phyloP scores from a whole-genome alignment of 2,113 vertebrate species.

The Calidris pygmaea region DNA sequence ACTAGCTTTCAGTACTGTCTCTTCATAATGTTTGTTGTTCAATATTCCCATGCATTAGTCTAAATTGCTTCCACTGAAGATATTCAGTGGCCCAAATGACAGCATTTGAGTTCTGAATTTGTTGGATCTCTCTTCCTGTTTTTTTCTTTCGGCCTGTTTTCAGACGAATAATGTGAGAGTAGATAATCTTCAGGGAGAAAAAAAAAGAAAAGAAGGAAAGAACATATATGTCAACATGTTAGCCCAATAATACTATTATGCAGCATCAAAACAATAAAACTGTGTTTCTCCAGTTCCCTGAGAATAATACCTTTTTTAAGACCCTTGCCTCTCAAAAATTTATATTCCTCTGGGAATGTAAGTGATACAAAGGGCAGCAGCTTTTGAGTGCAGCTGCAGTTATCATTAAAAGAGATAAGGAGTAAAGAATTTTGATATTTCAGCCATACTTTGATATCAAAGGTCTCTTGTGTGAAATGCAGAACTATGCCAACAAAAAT shows the following conservation, averaged over 20 bases:
- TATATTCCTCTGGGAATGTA: slow-evolving; percentile 32
- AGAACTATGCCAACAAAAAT: not conserved
- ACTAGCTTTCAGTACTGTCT: not conserved
- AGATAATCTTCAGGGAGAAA: not conserved
- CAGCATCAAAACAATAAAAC: not conserved
- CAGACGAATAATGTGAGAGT: not conserved
- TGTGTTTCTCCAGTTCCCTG: not conserved
- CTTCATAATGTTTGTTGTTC: not conserved
- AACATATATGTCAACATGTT: not conserved
- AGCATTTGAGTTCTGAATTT: not conserved
- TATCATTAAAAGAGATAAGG: not conserved
- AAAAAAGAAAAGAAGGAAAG: not conserved
- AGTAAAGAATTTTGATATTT: slow-evolving; percentile 36
- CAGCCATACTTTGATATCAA: not conserved
- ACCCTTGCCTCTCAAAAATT: not conserved
- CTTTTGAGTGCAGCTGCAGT: slow-evolving; percentile 21
- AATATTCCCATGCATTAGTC: not conserved
- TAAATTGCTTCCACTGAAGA: not conserved
- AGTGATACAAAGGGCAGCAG: not conserved
- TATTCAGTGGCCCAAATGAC: not conserved
- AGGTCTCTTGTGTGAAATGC: not conserved
- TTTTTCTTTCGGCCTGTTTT: not conserved
- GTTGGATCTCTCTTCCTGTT: not conserved
- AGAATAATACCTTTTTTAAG: not conserved
- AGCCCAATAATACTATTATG: not conserved